Conservation (phyloP, 2,113 vertebrate species). For the Oncorhynchus nerka region DNA sequence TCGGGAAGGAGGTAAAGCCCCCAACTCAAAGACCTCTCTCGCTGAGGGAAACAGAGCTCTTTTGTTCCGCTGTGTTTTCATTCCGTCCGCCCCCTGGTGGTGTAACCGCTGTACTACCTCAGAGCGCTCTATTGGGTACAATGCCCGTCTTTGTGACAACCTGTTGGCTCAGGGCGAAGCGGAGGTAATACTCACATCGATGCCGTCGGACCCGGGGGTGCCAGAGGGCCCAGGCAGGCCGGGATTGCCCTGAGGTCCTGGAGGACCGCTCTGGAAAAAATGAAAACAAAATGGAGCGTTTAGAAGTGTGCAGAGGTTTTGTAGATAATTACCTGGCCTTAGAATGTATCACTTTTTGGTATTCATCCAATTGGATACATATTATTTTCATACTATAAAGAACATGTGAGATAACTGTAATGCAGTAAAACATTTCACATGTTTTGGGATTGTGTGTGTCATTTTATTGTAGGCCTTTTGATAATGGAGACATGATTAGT, state of each 20-base stretch:
- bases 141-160: conserved; percentile 79
- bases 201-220: conserved; percentile 90
- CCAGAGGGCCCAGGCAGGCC: conserved; percentile 88
- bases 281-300: conserved; percentile 4
- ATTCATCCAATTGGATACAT: neutral
- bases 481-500: too few relatives aligned
- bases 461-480: too few relatives aligned
- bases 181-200: conserved; percentile 86
- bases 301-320: neutral
- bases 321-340: neutral
- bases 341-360: too few relatives aligned
- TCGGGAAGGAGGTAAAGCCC: conserved; percentile 30
- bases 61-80: conserved; percentile 72
- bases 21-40: conserved; percentile 62
- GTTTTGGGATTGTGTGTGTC: too few relatives aligned
- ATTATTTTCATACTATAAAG: conserved; percentile 17
- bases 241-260: conserved; percentile 80
- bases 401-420: conserved; percentile 59
- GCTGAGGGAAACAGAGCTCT: conserved; percentile 67
- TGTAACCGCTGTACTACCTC: conserved; percentile 34
- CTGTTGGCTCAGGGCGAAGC: conserved; percentile 31
- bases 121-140: conserved; percentile 53
- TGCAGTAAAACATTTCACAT: conserved; percentile 10
- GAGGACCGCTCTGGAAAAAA: conserved; percentile 81
- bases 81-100: conserved; percentile 57